A percentile compares a stretch with the other conserved stretches of the same genome.
Evolutionary conservation across 2,113 vertebrate genomes (phyloP).

Genomic region (Hassar affinis): DNA sequence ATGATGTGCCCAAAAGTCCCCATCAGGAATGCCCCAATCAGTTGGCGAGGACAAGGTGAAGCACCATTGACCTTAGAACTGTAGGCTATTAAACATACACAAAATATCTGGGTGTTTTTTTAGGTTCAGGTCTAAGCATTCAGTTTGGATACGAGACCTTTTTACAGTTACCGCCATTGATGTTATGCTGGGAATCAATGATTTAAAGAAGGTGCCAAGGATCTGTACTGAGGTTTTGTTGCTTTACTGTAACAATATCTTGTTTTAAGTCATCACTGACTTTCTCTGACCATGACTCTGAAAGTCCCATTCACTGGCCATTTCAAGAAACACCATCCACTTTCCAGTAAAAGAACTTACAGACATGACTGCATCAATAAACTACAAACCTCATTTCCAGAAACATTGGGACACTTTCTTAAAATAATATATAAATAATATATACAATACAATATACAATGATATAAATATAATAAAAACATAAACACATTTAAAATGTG

Average conservation of each 20-base stretch:
- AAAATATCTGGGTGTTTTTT: neutral
- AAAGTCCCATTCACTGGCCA: neutral
- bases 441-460: too few relatives aligned
- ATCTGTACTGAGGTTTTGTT: too few relatives aligned
- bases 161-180: neutral
- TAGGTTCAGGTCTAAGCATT: neutral
- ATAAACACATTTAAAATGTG: too few relatives aligned
- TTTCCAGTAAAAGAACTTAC: neutral
- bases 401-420: too few relatives aligned
- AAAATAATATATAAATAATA: too few relatives aligned
- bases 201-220: neutral
- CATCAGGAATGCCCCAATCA: neutral
- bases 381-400: too few relatives aligned
- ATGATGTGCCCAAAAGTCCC: neutral
- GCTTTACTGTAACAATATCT: too few relatives aligned
- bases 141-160: neutral
- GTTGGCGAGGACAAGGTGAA: neutral
- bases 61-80: neutral
- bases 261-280: neutral
- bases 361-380: neutral
- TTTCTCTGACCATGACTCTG: neutral
- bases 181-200: neutral
- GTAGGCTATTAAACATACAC: neutral
- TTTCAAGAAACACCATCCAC: neutral
- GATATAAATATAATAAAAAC: too few relatives aligned